Evolutionary conservation across 1,140 invertebrate genomes (phyloP), one percentile per base, ranked within the genome.

Genomic region (Cydia amplana): DNA sequence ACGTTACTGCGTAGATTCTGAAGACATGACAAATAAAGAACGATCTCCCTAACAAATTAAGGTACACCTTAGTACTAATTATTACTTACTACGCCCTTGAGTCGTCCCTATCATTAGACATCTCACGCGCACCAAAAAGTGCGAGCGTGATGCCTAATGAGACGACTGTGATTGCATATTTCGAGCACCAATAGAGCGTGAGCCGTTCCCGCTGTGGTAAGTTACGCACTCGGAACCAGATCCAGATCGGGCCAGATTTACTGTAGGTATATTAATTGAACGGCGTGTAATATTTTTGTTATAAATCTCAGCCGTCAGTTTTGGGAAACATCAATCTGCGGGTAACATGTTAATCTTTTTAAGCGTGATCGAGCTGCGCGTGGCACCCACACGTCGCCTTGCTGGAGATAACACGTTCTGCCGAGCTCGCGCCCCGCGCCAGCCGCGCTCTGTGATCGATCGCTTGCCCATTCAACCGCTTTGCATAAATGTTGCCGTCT

Each of bases 291-390:
- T 70, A 70, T 70, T 70, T 70, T 36, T 10, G 65, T 10, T 43
- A 70, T 70, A 70, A 70, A 70, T 70, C 65, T 70, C 23, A 70
- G 65, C 65, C 36, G 32, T 70, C 65, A 70, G 36, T 70, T 70
- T 70, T 20, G 65, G 65, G n/a, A 70, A 78, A 78, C 79, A 74
- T 80, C 79, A 83, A 85, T 84, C 82, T 84, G 80, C 72, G 78
- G 79, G 76, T 81, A 85, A 86, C 83, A 87, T 87, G 86, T 87
- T 87, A 87, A 91, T 89, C 86, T 88, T 89, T 89, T 87, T 82
- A 83, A 80, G 80, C 80, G 78, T 82, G 80, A 83, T 83, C 80
- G 82, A 86, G 80, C 77, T 82, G 60, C 70, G 78, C 79, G 82
- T 80, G 79, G 77, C 78, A 76, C 72, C 74, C 75, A 60, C 55